Conservation (phyloP, 2,113 vertebrate genomes). For the Garra rufa region DNA sequence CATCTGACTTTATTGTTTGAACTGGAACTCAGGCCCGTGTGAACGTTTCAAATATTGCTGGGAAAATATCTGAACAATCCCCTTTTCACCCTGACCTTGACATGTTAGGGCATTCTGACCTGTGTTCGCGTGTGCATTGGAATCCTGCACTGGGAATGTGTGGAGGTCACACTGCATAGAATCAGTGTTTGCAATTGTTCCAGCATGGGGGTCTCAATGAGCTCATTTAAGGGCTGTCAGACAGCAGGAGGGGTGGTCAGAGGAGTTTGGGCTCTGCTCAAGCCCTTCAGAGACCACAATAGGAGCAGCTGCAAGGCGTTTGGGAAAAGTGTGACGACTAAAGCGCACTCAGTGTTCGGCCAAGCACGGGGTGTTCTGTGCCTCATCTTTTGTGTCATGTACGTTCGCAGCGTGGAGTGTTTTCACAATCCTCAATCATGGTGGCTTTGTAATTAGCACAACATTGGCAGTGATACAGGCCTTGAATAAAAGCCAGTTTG, state of each 20-base stretch:
- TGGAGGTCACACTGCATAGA: constrained; percentile 54
- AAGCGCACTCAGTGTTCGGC: constrained; percentile 70
- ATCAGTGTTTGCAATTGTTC: constrained; percentile 65
- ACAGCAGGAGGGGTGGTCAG: constrained; percentile 70
- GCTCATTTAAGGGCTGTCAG: constrained; percentile 60
- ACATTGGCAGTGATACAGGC: constrained; percentile 61
- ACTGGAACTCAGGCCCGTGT: background rate
- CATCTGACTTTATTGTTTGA: constrained; percentile 31
- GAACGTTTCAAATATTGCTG: constrained; percentile 32
- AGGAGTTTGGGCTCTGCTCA: constrained; percentile 52
- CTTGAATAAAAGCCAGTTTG: background rate
- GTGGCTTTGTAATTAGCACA: constrained; percentile 75
- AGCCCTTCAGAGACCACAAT: constrained; percentile 69
- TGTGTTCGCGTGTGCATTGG: constrained; percentile 57
- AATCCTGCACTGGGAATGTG: constrained; percentile 62
- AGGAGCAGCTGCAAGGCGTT: constrained; percentile 83
- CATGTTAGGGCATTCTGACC: constrained; percentile 44
- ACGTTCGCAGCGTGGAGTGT: constrained; percentile 52
- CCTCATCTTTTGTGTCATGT: constrained; percentile 55
- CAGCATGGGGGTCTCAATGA: constrained; percentile 64
- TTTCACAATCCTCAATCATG: constrained; percentile 66
- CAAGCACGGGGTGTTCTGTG: constrained; percentile 65
- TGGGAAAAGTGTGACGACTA: constrained; percentile 80
- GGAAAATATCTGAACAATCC: constrained; percentile 45
- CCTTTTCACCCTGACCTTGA: constrained; percentile 42